Evolutionary conservation across 1,140 invertebrate species (phyloP), one percentile per base, ranked within the genome.

Genomic region (Dreissena polymorpha): DNA sequence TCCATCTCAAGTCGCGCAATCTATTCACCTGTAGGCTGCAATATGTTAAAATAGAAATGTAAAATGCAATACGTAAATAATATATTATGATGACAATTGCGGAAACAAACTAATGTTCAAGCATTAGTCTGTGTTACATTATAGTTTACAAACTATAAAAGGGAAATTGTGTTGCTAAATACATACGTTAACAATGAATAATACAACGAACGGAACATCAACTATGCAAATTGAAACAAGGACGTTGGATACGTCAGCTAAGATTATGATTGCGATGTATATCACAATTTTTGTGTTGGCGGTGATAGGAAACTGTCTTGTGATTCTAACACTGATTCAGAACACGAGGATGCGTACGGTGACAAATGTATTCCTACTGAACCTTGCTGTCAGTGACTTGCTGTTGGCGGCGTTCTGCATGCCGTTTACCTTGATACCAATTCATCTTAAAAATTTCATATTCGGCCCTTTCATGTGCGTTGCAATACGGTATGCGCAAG

Each of bases 331-430:
- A 0, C 91, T 97, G 25, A 94, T 96, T 0, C 95, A 96, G 88
- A 97, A 97, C 91, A 95, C 96, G 87, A 93, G 96, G 85, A 97
- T 97, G 97, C 94, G 96, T 72, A 97, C 97, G 0, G 96, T 97
- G 5, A 97, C 97, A 13, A 97, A 97, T 91, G 95, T 97, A 7
- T 97, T 97, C 91, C 94, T 97, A 29, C 94, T 97, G 16, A 97
- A 97, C 93, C 93, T 97, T 94, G 95, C 92, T 60, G 83, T 92
- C 53, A 89, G 90, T 81, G 97, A 97, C 92, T 95, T 98, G 68
- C 93, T 97, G 7, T 94, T 97, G 51, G 96, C 96, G 7, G 96
- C 97, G 0, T 96, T 97, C 91, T 98, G 97, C 89, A 96, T 97
- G 94, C 97, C 97, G 0, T 97, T 97, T 86, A 97, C 97, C 0